Evolutionary conservation across 2,797 vertebrate species (phyloP), one percentile per base, ranked within the genome.

Genomic region (Microctenopoma lineatum): DNA sequence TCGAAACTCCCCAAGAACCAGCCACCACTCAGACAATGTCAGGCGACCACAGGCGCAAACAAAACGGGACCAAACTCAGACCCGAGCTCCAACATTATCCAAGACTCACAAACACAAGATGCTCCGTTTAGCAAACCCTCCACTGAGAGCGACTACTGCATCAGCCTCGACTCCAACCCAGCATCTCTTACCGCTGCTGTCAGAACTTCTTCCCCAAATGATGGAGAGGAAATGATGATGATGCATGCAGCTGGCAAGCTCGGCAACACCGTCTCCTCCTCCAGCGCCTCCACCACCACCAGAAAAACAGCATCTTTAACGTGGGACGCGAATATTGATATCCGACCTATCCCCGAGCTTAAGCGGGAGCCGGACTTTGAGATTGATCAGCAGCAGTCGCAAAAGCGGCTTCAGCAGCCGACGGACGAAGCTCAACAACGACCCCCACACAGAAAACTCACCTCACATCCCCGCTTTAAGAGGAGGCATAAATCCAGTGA

Each of bases 391-490:
- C 84, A 82, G 34, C 80, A 67, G 56, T 47, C 59, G 16, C 84
- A 64, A 45, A 87, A 82, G 29, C 89, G 57, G 41, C 66, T 1
- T 18, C 85, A 62, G 72, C 83, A 45, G 51, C 71, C 66, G 3
- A 2, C 71, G 1, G 93, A 94, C 0, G 93, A 94, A 61, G 42
- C 91, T 54, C 93, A 91, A 53, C 93, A 92, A 21, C 83, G 94
- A 45, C 92, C 92, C n/a, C 93, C 93, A 61, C 94, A 94, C 85
- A 90, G 94, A 70, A 95, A 95, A 84, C 92, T 98, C 65, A 95
- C 96, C 54, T 93, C 96, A n/a, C 98, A 98, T 70, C 96, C 97
- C 41, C 95, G 97, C 81, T 99, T 98, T 73, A 99, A 99, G 92
- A 93, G 98, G 79, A 95, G 97, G 73, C 97, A 98, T 85, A 97